phyloP scores from a whole-genome alignment of 2,888 invertebrate genomes.

The Drosophila bunnanda region DNA sequence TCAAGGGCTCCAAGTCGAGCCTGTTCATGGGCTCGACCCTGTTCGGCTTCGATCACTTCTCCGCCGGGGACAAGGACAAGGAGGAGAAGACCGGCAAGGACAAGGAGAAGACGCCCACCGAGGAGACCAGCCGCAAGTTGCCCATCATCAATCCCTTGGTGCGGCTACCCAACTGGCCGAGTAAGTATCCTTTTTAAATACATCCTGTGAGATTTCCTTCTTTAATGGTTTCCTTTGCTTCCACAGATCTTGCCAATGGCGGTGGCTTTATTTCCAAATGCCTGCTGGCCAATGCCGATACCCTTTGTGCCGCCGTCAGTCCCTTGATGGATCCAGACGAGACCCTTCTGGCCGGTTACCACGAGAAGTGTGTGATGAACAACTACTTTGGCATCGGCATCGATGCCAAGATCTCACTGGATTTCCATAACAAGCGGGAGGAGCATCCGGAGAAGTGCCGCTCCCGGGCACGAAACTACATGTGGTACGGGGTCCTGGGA shows the following conservation, averaged over 20 bases:
- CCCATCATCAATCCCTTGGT: slow-evolving; percentile 96
- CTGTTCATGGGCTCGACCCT: slow-evolving; percentile 85
- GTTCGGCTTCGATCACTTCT: slow-evolving; percentile 83
- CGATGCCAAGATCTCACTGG: slow-evolving; percentile 98
- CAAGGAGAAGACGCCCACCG: slow-evolving; percentile 76
- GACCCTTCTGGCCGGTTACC: slow-evolving; percentile 93
- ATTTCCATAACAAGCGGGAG: slow-evolving; percentile 98
- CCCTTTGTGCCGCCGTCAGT: slow-evolving; percentile 97
- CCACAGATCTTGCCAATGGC: slow-evolving; percentile 86
- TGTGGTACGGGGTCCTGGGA: slow-evolving; percentile 94
- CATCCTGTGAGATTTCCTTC: background rate
- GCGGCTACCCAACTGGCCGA: slow-evolving; percentile 94
- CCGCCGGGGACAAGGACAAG: slow-evolving; percentile 65
- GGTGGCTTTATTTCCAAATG: slow-evolving; percentile 97
- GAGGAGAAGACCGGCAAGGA: slow-evolving; percentile 84
- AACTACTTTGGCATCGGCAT: slow-evolving; percentile 99
- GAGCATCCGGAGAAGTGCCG: slow-evolving; percentile 98
- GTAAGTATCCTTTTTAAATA: slow-evolving; percentile 85
- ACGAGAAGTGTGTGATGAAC: slow-evolving; percentile 98
- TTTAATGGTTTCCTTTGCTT: background rate
- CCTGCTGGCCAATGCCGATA: slow-evolving; percentile 97
- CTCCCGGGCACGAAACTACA: slow-evolving; percentile 96
- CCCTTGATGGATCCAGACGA: slow-evolving; percentile 97
- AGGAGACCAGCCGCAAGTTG: slow-evolving; percentile 88
- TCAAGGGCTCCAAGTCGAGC: slow-evolving; percentile 87